Conservation (phyloP, 2,888 invertebrate species). For the Notocelia uddmanniana region DNA sequence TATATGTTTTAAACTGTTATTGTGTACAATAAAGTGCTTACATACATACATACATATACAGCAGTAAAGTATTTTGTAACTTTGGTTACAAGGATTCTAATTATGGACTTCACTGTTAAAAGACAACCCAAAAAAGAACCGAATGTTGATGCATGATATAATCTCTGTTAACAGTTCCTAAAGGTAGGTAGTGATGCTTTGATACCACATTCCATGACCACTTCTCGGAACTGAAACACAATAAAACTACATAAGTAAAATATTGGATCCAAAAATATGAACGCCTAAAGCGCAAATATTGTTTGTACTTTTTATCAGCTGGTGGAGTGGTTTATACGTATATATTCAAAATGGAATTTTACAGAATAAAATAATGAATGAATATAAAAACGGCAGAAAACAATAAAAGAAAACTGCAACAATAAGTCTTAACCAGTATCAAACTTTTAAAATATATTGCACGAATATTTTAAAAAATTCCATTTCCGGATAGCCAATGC, state of each 20-base stretch:
- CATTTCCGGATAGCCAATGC: no score
- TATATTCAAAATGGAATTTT: not conserved
- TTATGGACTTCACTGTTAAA: not conserved
- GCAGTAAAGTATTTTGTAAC: no score
- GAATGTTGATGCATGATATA: not conserved
- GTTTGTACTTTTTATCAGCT: not conserved
- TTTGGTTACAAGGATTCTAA: no score
- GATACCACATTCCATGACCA: constrained; percentile 6
- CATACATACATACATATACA: no score
- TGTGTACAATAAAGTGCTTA: no score
- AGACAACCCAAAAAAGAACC: not conserved
- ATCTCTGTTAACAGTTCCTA: not conserved
- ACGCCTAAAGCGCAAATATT: not conserved
- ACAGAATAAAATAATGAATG: not conserved
- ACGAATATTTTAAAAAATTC: no score
- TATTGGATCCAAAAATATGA: not conserved
- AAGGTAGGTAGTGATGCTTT: not conserved
- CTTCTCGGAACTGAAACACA: constrained; percentile 6
- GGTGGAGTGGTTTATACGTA: not conserved
- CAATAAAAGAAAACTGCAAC: no score
- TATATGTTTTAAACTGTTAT: no score
- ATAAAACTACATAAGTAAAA: not conserved
- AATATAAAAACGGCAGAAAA: not conserved
- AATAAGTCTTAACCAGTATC: no score
- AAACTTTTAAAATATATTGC: no score